Evolutionary conservation across 2,797 vertebrate species (phyloP), one percentile per base, ranked within the genome.

Genomic region (Brachyrhaphis roseni): DNA sequence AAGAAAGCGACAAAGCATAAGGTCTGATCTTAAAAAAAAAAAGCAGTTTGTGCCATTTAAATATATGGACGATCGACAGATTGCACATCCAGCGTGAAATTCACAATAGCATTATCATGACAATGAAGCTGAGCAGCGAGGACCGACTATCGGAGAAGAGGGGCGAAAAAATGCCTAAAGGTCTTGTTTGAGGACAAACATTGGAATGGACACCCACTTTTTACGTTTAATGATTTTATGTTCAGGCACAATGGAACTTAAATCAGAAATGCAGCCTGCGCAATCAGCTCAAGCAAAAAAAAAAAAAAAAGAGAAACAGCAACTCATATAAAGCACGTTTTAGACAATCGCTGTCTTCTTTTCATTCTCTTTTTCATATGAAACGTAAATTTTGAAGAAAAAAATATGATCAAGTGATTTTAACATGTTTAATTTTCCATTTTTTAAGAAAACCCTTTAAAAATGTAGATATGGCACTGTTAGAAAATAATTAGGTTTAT

Each of bases 31-130:
- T 74, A 84, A 43, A 90, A 41, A 41, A 8, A 11, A 0, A 83
- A 91, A 77, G 80, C 84, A 80, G 84, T 78, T 78, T 86, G 84
- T 76, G 74, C 75, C 81, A 79, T 86, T 70, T 92, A 64, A 86
- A 90, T 76, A 90, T 91, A 90, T 92, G 90, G 86, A 90, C 85
- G 87, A 91, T 89, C 83, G 92, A 93, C 93, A 94, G 93, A 94
- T 94, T 95, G 94, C 91, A 91, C 88, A 90, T 93, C 88, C 88
- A 90, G 91, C 85, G 84, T 93, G 88, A 94, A 93, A 95, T 84
- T 86, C 88, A 94, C 93, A 94, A 94, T 92, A 87, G 93, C 82
- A 95, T 95, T 95, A 95, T 95, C 94, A 95, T 94, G 91, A 95
- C 94, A 95, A 95, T 94, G 73, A 92, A 80, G 68, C 73, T 79